A percentile compares a stretch with the other conserved stretches of the same genome.
These are phyloP conservation scores for Ips typographus DNA, from an alignment of 1,140 invertebrate genomes.

Conservation along the genomic window DNA sequence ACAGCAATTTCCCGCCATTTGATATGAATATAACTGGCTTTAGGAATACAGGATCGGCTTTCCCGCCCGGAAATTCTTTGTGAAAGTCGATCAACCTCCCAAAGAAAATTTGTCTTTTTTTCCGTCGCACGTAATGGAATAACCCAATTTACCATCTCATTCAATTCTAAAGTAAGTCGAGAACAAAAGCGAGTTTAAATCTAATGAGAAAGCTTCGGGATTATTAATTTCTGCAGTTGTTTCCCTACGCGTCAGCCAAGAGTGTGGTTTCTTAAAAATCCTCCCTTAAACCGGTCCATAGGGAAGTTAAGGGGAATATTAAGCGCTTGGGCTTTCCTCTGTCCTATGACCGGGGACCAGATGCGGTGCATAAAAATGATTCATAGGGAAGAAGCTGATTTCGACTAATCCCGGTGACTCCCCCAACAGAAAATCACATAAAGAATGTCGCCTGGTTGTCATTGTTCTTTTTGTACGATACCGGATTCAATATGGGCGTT, in stretches of 20 bases:
- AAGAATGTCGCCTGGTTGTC: conserved; percentile 25
- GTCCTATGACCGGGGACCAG: conserved; percentile 26
- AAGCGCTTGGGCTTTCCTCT: conserved; percentile 23
- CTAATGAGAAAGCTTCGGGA: conserved; percentile 11
- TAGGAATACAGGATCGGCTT: conserved; percentile 16
- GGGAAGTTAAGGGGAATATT: conserved; percentile 36
- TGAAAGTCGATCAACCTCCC: background rate
- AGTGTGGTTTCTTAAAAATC: conserved; percentile 31
- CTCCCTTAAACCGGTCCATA: conserved; percentile 33
- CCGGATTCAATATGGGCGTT: conserved; percentile 23
- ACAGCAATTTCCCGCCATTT: conserved; percentile 21
- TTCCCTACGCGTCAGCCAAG: background rate
- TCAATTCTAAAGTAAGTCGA: no score
- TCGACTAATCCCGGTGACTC: conserved; percentile 27
- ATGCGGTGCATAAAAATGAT: conserved; percentile 37
- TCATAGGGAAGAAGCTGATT: conserved; percentile 32
- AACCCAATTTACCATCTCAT: no score
- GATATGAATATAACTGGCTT: conserved; percentile 22
- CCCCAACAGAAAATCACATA: conserved; percentile 23
- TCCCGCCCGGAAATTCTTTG: background rate
- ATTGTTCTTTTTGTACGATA: conserved; percentile 15
- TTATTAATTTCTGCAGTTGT: conserved; percentile 20
- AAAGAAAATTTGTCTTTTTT: background rate
- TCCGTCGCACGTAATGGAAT: no score
- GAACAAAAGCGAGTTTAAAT: conserved; percentile 9